phyloP scores from a whole-genome alignment of 2,113 vertebrate species.

The Periophthalmus modestus region DNA sequence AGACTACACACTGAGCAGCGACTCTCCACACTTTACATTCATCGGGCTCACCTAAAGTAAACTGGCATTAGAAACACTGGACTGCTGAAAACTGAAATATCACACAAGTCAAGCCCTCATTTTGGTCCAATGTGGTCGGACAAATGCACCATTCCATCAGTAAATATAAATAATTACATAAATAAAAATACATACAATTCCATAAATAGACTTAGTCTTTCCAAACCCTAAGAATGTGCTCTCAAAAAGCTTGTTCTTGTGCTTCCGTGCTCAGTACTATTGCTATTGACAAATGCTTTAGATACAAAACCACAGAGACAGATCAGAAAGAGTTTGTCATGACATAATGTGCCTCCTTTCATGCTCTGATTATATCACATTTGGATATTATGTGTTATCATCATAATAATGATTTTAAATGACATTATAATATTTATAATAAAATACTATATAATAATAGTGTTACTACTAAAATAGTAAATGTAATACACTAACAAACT shows the following conservation, averaged over 20 bases:
- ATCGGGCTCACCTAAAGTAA: not conserved
- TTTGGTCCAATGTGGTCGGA: not conserved
- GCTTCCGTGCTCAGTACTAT: not conserved
- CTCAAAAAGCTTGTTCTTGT: not conserved
- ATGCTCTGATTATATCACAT: not conserved
- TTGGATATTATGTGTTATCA: not conserved
- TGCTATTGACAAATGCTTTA: not conserved
- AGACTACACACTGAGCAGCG: not conserved
- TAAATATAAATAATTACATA: not conserved
- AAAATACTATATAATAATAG: not conserved
- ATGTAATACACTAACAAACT: not conserved
- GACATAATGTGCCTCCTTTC: not conserved
- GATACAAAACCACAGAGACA: not conserved
- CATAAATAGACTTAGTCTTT: not conserved
- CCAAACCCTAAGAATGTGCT: not conserved
- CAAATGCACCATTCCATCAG: not conserved
- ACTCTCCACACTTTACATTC: not conserved
- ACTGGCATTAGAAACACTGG: no score
- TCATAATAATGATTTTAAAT: not conserved
- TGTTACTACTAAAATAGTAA: not conserved
- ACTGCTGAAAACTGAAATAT: no score
- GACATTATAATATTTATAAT: not conserved
- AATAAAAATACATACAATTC: not conserved
- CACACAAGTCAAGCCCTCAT: not conserved
- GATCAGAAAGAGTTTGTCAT: not conserved